Evolutionary conservation across 2,113 vertebrate species (phyloP).

Genomic region (Ondatra zibethicus): DNA sequence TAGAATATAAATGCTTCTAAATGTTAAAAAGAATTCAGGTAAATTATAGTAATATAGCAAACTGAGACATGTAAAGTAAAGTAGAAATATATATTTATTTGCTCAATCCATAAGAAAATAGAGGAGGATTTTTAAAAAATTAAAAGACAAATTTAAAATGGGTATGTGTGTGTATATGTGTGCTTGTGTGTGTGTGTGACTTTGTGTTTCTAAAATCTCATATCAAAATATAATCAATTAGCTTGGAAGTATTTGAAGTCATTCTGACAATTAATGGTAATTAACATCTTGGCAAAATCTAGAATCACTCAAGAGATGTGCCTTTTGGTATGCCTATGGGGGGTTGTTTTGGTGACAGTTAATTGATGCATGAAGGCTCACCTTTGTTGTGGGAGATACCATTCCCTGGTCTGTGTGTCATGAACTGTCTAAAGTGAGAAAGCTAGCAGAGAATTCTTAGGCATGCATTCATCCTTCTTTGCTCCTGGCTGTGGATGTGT

Average conservation of each 20-base stretch:
- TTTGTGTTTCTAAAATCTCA: neutral
- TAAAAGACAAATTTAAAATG: constrained; percentile 16
- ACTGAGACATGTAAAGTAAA: constrained; percentile 3
- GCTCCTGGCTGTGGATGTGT: neutral
- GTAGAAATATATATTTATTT: neutral
- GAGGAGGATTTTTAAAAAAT: neutral
- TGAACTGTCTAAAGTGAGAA: neutral
- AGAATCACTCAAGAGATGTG: neutral
- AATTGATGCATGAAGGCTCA: neutral
- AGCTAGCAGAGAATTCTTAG: neutral
- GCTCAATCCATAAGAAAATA: neutral
- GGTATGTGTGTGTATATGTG: neutral
- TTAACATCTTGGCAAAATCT: neutral
- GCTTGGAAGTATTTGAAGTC: neutral
- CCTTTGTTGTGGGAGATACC: neutral
- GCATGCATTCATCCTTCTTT: neutral
- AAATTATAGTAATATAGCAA: neutral
- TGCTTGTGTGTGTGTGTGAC: neutral
- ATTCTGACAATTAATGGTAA: neutral
- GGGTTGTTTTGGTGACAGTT: neutral
- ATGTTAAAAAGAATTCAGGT: constrained; percentile 53
- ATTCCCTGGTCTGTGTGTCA: neutral
- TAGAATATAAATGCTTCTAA: neutral
- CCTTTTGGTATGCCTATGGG: neutral
- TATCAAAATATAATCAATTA: neutral